Conservation (phyloP, 2,888 invertebrate genomes). For the Galeopsomyia nigrocyanea region DNA sequence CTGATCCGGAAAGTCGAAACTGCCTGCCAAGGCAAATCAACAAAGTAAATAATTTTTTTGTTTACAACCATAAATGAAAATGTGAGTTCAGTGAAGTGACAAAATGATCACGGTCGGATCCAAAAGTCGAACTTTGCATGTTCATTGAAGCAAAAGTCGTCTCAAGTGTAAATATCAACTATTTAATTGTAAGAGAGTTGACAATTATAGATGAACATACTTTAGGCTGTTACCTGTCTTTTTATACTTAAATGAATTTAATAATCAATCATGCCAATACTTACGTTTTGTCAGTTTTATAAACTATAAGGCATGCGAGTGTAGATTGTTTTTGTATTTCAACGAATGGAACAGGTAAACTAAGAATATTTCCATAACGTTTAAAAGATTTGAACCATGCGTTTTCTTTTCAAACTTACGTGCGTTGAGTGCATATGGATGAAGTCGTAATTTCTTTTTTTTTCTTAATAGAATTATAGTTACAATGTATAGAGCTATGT, state of each 20-base stretch:
- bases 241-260: constrained; percentile 41
- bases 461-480: constrained; percentile 12
- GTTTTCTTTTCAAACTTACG: too few species aligned
- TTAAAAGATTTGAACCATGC: too few species aligned
- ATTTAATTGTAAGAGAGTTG: constrained; percentile 22
- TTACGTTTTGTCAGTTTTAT: constrained; percentile 24
- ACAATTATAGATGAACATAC: constrained; percentile 30
- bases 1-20: constrained; percentile 39
- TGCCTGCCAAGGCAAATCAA: constrained; percentile 16
- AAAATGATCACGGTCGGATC: neutral
- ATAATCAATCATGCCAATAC: constrained; percentile 39
- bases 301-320: constrained; percentile 14
- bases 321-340: constrained; percentile 3
- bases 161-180: constrained; percentile 28
- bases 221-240: constrained; percentile 43
- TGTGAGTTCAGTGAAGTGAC: constrained; percentile 23
- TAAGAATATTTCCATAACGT: too few species aligned
- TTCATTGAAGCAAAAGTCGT: constrained; percentile 17
- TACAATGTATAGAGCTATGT: constrained; percentile 4
- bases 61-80: constrained; percentile 16
- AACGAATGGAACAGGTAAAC: neutral
- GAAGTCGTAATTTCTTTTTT: neutral
- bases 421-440: too few species aligned
- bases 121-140: constrained; percentile 7
- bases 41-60: constrained; percentile 43